Evolutionary conservation across 1,140 invertebrate species (phyloP).

Genomic region (Cherax quadricarinatus): DNA sequence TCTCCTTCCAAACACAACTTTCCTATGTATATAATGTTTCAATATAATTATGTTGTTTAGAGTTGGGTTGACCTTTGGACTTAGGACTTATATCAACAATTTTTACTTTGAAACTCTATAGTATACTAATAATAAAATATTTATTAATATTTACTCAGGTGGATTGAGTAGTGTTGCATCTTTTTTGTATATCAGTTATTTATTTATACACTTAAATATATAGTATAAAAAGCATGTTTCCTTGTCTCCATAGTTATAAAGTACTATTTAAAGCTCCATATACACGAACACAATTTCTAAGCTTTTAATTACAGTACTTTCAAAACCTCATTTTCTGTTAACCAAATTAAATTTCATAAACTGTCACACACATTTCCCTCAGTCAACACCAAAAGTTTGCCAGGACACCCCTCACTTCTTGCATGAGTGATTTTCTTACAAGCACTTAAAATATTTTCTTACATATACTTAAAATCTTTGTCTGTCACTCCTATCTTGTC

Average conservation of each 20-base stretch:
- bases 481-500: neutral
- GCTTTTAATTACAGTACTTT: neutral
- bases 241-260: neutral
- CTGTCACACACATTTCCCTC: too few species aligned
- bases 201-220: neutral
- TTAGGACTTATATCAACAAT: neutral
- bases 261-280: neutral
- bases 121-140: neutral
- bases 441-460: neutral
- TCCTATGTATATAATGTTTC: conserved; percentile 19
- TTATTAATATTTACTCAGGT: neutral
- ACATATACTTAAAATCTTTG: neutral
- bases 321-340: neutral
- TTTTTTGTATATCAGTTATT: neutral
- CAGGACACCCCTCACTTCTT: neutral
- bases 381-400: neutral
- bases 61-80: neutral
- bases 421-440: neutral
- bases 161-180: neutral
- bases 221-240: neutral
- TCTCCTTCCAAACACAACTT: conserved; percentile 20
- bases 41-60: neutral
- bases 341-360: too few species aligned
- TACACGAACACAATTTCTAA: neutral
- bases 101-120: neutral